phyloP scores from a whole-genome alignment of 1,140 invertebrate genomes.

The Apis florea region DNA sequence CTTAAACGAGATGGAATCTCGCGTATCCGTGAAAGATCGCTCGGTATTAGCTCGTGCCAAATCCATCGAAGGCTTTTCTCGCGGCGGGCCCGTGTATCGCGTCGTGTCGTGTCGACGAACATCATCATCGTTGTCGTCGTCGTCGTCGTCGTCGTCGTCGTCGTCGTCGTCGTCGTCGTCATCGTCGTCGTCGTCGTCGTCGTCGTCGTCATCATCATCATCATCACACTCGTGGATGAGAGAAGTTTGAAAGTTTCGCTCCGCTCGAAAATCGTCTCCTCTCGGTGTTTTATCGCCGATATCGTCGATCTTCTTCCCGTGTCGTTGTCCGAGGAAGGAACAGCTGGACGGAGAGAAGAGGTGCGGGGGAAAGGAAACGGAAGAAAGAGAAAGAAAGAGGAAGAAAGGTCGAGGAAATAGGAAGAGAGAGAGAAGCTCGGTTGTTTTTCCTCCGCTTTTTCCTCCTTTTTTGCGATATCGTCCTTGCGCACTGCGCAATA shows the following conservation, averaged over 20 bases:
- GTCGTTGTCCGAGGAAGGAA: background rate
- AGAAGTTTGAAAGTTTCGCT: background rate
- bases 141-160: no score
- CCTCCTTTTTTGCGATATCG: constrained; percentile 13
- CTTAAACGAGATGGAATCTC: constrained; percentile 14
- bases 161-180: no score
- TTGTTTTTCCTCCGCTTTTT: constrained; percentile 22
- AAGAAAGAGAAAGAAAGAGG: background rate
- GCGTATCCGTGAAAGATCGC: constrained; percentile 16
- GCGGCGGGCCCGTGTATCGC: constrained; percentile 4
- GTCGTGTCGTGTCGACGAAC: constrained; percentile 22
- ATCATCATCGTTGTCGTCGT: no score
- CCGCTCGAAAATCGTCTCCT: no score
- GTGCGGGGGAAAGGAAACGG: background rate
- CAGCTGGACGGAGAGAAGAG: background rate
- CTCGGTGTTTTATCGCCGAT: no score
- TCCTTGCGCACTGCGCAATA: constrained; percentile 55
- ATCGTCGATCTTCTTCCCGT: background rate
- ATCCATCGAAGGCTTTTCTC: constrained; percentile 29
- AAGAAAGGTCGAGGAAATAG: background rate
- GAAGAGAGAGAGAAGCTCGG: background rate
- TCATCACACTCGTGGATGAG: background rate
- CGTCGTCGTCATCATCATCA: no score
- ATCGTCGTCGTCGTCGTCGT: no score
- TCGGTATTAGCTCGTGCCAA: constrained; percentile 62